Conservation (phyloP, 2,888 invertebrate species). For the Oscheius myriophilus region DNA sequence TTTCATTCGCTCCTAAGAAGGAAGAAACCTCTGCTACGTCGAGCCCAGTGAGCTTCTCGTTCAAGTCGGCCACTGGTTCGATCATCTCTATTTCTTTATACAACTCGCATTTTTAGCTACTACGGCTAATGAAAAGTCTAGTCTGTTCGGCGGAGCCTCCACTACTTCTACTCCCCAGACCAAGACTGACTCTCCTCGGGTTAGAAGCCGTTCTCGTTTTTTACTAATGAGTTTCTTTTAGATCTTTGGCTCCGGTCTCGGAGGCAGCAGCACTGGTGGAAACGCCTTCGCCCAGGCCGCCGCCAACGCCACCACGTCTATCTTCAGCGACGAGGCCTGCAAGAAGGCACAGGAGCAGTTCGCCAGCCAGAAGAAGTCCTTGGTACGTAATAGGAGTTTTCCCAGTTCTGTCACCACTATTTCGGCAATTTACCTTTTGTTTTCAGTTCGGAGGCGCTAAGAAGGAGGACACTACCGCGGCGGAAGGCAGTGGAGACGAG, state of each 20-base stretch:
- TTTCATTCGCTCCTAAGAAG: slow-evolving; percentile 20
- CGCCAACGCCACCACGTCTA: neutral
- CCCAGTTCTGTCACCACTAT: too few species aligned
- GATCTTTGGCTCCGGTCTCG: slow-evolving; percentile 36
- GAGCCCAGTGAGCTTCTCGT: slow-evolving; percentile 12
- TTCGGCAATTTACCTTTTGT: neutral
- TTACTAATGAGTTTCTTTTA: slow-evolving; percentile 1
- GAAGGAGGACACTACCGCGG: slow-evolving; percentile 11
- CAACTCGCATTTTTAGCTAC: neutral
- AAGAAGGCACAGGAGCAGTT: slow-evolving; percentile 49
- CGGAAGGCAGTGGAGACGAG: slow-evolving; percentile 33
- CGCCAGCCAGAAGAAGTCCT: slow-evolving; percentile 41
- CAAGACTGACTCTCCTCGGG: neutral
- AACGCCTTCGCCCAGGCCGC: slow-evolving; percentile 31
- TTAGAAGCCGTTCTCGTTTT: neutral
- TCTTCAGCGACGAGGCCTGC: slow-evolving; percentile 37
- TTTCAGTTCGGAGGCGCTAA: slow-evolving; percentile 4
- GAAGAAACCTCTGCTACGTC: slow-evolving; percentile 8
- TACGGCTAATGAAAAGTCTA: too few species aligned
- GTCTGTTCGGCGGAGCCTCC: too few species aligned
- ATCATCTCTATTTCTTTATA: neutral
- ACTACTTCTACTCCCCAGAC: neutral
- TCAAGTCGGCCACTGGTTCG: slow-evolving; percentile 1
- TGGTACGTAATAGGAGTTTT: slow-evolving; percentile 13
- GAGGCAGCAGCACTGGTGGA: slow-evolving; percentile 24